These are phyloP conservation scores for Streblospio benedicti DNA, from an alignment of 1,140 invertebrate species.

Conservation along the genomic window DNA sequence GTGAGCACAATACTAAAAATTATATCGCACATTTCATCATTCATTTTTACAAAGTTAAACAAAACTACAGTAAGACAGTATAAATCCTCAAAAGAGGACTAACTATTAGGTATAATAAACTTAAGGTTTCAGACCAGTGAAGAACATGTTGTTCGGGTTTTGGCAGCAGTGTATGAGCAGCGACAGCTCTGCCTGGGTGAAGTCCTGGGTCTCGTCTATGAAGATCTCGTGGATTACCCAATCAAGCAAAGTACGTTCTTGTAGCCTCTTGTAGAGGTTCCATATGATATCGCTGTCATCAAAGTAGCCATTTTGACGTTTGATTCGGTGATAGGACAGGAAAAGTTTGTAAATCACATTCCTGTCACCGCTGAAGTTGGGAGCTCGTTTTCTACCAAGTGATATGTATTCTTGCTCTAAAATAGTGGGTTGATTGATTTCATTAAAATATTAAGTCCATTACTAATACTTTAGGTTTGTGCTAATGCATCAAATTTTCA, in stretches of 20 bases:
- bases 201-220: constrained; percentile 43
- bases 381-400: constrained; percentile 32
- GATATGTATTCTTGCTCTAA: constrained; percentile 25
- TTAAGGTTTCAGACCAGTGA: too few species aligned
- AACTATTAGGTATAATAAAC: too few species aligned
- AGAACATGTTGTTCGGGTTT: constrained; percentile 40
- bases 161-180: constrained; percentile 34
- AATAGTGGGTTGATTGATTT: too few species aligned
- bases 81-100: too few species aligned
- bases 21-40: too few species aligned
- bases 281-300: constrained; percentile 31
- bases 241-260: not conserved
- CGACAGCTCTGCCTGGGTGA: constrained; percentile 39
- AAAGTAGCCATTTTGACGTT: constrained; percentile 27
- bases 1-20: too few species aligned
- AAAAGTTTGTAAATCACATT: constrained; percentile 30
- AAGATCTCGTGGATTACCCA: constrained; percentile 37
- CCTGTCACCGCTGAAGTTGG: constrained; percentile 32
- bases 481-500: too few species aligned
- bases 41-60: too few species aligned
- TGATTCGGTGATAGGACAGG: constrained; percentile 22
- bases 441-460: too few species aligned
- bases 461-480: too few species aligned
- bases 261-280: constrained; percentile 10
- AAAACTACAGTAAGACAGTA: too few species aligned